These are phyloP conservation scores for Pempheris klunzingeri DNA, from an alignment of 2,797 vertebrate genomes.

Conservation along the genomic window DNA sequence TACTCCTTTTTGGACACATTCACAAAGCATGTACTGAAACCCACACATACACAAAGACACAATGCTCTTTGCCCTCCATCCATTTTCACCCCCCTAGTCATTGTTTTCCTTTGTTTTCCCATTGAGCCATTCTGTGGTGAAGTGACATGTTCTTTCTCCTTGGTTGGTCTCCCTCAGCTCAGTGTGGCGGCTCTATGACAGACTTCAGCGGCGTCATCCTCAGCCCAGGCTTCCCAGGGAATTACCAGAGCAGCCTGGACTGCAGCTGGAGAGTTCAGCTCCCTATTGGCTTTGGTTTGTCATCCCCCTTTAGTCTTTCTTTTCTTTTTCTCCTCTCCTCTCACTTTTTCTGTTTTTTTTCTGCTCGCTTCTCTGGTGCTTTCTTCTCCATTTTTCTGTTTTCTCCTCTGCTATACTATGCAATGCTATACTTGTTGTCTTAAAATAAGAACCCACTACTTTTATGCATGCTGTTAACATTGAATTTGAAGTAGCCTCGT, in stretches of 20 bases:
- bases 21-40: not conserved
- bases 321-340: not conserved
- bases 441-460: not conserved
- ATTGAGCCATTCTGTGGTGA: constrained; percentile 31
- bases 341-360: not conserved
- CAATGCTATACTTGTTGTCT: not conserved
- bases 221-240: constrained; percentile 97
- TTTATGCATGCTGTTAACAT: constrained; percentile 8
- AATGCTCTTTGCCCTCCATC: constrained; percentile 31
- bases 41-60: constrained; percentile 13
- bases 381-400: not conserved
- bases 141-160: constrained; percentile 75
- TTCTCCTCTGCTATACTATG: not conserved
- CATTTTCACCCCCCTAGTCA: constrained; percentile 15
- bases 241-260: constrained; percentile 97
- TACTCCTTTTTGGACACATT: not conserved
- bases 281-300: constrained; percentile 94
- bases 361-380: constrained; percentile 20
- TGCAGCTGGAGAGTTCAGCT: constrained; percentile 96
- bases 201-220: constrained; percentile 96
- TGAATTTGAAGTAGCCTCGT: not conserved
- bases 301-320: constrained; percentile 22
- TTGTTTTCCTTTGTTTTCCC: constrained; percentile 59
- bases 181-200: constrained; percentile 93
- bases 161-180: constrained; percentile 86